Evolutionary conservation across 2,797 vertebrate species (phyloP), one percentile per base, ranked within the genome.

Genomic region (Sciaenops ocellatus): DNA sequence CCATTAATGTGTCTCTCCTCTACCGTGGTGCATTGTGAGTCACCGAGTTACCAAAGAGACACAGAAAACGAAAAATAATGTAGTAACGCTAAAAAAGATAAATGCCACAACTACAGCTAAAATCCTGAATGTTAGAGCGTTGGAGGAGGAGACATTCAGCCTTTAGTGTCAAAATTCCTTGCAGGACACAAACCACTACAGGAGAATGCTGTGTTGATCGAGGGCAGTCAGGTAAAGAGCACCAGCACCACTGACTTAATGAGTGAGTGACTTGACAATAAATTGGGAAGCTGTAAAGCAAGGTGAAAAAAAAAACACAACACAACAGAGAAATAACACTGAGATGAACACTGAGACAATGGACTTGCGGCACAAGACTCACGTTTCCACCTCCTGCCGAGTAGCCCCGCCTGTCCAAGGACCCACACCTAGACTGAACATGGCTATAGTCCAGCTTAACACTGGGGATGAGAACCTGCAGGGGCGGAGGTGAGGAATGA

Each of bases 371-470:
- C 80, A 90, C 85, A 85, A 88, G 80, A 95, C 94, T 95, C 94
- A 95, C 94, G 76, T 94, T 92, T 95, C 93, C 93, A 89, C 92
- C 92, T 93, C 93, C 79, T 81, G 94, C 92, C 51, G 91, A 85
- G 91, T 94, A 85, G 85, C 92, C 93, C 86, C 89, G 89, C 92
- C 92, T 94, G 90, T 94, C 94, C 93, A 95, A 90, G 91, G 95
- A 95, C 86, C 94, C 94, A 92, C 93, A 95, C 93, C 94, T 95
- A 93, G 94, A 91, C 89, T 94, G 93, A 93, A 95, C 89, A 92
- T 93, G 95, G 93, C 94, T 94, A 94, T 93, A 94, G 94, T 95
- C 92, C 94, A 94, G 87, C 84, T 93, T 94, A 93, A 95, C 92
- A 89, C 81, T 94, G 88, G 95, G 91, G 91, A 94, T 95, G 92